Evolutionary conservation across 2,113 vertebrate genomes (phyloP), one percentile per base, ranked within the genome.

Genomic region (Cygnus atratus): DNA sequence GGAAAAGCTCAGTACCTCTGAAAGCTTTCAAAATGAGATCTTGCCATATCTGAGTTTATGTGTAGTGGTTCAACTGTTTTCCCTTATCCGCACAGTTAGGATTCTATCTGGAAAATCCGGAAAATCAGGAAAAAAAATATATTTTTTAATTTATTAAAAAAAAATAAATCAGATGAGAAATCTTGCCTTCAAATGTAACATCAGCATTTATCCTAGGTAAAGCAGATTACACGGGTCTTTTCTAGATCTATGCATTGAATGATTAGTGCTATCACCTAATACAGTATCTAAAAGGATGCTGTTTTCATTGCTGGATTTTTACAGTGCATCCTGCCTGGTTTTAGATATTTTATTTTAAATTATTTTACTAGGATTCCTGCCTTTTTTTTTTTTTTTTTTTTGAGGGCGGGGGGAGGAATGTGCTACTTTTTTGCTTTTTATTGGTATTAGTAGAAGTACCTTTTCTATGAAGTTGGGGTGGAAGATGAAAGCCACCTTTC

Each of bases 81-180:
- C 35, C 21, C 7, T 83, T 62, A 26, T 7, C 39, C 55, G 3
- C 0, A 0, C 37, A 39, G 11, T 24, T 7, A 70, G 21, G 54
- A 55, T 72, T 72, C 50, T 54, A 25, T 20, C 46, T 46, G 46
- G 19, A 46, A 46, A 46, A 46, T 46, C 7, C 2, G 8, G 18
- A 43, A 43, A 43, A 43, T 43, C 43, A 43, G 43, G 15, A 43
- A 43, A 43, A 43, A 43, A 43, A 43, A 43, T 43, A 15, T 43
- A 43, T 43, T 39, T 39, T 39, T 39, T 39, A 39, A 43, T 16
- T 43, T 43, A 43, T 43, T 43, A 39, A 39, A 39, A 39, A 39
- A 39, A 39, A 39, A 39, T 39, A 39, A 39, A 39, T 39, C 13
- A 84, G 10, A 35, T 72, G 17, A 72, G 37, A 54, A 10, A 8